Evolutionary conservation across 2,888 invertebrate species (phyloP), one percentile per base, ranked within the genome.

Genomic region (Pristionchus japonicus): DNA sequence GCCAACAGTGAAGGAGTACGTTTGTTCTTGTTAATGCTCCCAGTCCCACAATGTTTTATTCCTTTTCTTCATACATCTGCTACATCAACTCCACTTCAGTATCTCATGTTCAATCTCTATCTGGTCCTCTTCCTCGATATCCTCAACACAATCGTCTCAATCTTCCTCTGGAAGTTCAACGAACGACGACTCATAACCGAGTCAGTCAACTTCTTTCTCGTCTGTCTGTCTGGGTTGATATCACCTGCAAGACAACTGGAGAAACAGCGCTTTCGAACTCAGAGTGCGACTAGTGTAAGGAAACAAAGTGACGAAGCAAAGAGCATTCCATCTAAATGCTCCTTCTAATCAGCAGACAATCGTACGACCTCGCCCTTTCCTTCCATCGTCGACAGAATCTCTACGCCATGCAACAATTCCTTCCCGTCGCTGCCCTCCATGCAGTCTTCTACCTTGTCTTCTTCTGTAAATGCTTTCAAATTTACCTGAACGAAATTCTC

Each of bases 91-190:
- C 20, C 7, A 27, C 27, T n/a, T 47, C 43, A 77, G 77, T 20
- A 20, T 43, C 77, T 77, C 77, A 77, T 77, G 43, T 77, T 77
- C 77, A 77, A 77, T 47, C 27, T 77, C 43, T 77, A 77, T 47
- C 43, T 77, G 3, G 13, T 43, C 47, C 43, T 77, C 43, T 15
- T 77, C n/a, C 77, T 77, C 47, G 77, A 77, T 47, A 47, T 77
- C 47, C 43, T 77, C 43, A 77, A 77, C 6, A 77, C 77, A 43
- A 43, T 77, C 77, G n/a, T 77, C 37, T 77, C 77, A 43, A 2
- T 77, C n/a, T 17, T 77, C 47, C 43, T 77, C 23, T 77, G 77
- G 77, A 77, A 77, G 77, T 77, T n/a, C 77, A 77, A 77, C 20
- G 7, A 40, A 27, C 77, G 43, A 13, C 23, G 27, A 77, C 6